These are phyloP conservation scores for Theocolax elegans DNA, from an alignment of 1,140 invertebrate genomes.

Conservation along the genomic window DNA sequence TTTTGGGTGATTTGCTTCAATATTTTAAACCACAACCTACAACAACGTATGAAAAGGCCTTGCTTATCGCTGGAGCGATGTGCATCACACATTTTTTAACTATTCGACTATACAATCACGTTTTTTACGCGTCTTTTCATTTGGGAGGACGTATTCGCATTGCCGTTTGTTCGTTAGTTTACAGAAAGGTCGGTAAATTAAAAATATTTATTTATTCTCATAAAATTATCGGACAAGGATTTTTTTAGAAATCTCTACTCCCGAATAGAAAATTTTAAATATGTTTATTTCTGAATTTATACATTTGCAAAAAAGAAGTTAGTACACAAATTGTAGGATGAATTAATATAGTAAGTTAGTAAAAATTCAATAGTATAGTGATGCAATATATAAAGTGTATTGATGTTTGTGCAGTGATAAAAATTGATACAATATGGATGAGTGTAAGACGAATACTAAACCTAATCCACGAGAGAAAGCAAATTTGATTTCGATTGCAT, in stretches of 20 bases:
- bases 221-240: too few relatives aligned
- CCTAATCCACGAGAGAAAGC: slow-evolving; percentile 49
- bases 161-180: slow-evolving; percentile 75
- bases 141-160: slow-evolving; percentile 72
- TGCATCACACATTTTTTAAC: slow-evolving; percentile 67
- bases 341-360: too few relatives aligned
- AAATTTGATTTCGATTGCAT: slow-evolving; percentile 42
- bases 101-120: slow-evolving; percentile 72
- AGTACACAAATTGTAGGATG: too few relatives aligned
- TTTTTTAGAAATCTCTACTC: too few relatives aligned
- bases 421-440: too few relatives aligned
- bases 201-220: too few relatives aligned
- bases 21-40: slow-evolving; percentile 66
- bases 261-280: too few relatives aligned
- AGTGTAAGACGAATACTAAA: slow-evolving; percentile 33
- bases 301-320: too few relatives aligned
- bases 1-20: slow-evolving; percentile 68
- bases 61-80: slow-evolving; percentile 71
- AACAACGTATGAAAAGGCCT: slow-evolving; percentile 61
- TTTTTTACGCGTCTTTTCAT: slow-evolving; percentile 71
- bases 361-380: too few relatives aligned
- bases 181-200: slow-evolving; percentile 69
- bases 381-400: too few relatives aligned
- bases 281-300: too few relatives aligned
- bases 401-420: too few relatives aligned